A percentile compares a stretch with the other conserved stretches of the same genome.
Evolutionary conservation across 2,888 invertebrate genomes (phyloP).

Genomic region (Troglohyphantes excavatus): DNA sequence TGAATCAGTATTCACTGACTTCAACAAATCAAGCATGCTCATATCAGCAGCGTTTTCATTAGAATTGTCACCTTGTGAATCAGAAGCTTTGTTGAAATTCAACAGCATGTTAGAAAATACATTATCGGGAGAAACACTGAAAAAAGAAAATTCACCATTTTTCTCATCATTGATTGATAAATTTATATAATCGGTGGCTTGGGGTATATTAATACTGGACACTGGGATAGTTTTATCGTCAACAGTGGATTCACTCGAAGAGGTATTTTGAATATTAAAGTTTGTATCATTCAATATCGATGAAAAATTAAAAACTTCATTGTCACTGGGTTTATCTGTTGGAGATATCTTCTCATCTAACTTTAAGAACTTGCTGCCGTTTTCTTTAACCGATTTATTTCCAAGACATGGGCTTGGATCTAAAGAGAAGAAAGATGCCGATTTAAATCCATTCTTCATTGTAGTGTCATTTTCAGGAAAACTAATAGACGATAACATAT

Average conservation of each 20-base stretch:
- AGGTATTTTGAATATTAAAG: not conserved
- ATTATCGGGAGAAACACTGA: conserved; percentile 1
- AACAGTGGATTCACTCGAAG: not conserved
- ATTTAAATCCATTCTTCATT: too few relatives aligned
- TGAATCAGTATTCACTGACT: not conserved
- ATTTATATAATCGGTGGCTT: too few relatives aligned
- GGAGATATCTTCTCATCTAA: too few relatives aligned
- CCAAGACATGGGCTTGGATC: too few relatives aligned
- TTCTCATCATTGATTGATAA: not conserved
- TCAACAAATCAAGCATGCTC: not conserved
- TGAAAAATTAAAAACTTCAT: not conserved
- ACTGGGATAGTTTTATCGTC: too few relatives aligned
- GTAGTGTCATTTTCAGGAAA: too few relatives aligned
- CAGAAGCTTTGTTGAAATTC: not conserved
- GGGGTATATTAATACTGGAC: too few relatives aligned
- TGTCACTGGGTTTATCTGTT: too few relatives aligned
- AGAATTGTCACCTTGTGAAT: not conserved
- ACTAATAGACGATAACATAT: not conserved
- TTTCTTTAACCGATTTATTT: too few relatives aligned
- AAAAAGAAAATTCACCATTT: not conserved
- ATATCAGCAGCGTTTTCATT: not conserved
- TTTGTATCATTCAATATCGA: not conserved
- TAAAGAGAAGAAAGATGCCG: too few relatives aligned
- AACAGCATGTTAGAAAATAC: not conserved
- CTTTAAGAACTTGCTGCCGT: too few relatives aligned